phyloP scores from a whole-genome alignment of 2,113 vertebrate species.

The Lycocorax pyrrhopterus region DNA sequence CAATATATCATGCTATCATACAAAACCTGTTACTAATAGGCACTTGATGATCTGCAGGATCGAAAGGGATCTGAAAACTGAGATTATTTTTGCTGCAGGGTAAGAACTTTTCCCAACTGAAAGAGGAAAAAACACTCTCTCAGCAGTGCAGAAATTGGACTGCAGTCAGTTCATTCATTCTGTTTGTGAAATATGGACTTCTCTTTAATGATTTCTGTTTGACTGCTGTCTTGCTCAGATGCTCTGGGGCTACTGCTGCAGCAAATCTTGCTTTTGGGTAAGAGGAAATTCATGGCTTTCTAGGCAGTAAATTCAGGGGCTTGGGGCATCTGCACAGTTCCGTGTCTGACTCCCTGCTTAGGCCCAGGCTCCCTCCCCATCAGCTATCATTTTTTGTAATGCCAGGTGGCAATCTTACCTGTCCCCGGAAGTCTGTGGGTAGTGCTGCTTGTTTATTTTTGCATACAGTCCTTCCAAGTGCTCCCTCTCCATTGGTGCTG shows the following conservation, averaged over 20 bases:
- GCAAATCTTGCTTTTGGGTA: not conserved
- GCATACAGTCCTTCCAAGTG: conserved; percentile 89
- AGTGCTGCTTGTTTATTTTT: conserved; percentile 92
- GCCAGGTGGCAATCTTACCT: conserved; percentile 75
- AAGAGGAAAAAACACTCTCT: conserved; percentile 20
- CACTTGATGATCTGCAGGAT: conserved; percentile 56
- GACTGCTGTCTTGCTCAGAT: conserved; percentile 16
- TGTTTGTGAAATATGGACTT: conserved; percentile 45
- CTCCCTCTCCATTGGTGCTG: conserved; percentile 76
- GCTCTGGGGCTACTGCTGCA: not conserved
- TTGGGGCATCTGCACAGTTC: not conserved
- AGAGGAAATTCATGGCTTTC: conserved; percentile 2
- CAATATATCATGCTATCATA: conserved; percentile 68
- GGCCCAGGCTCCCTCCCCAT: not conserved
- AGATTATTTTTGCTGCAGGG: conserved; percentile 42
- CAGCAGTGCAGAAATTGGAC: conserved; percentile 41
- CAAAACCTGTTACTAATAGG: conserved; percentile 64
- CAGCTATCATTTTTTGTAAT: not conserved
- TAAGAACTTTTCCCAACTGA: not conserved
- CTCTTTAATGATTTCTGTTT: conserved; percentile 54
- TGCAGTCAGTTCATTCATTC: conserved; percentile 34
- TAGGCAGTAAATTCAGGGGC: not conserved
- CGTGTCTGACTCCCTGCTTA: not conserved
- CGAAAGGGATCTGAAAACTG: conserved; percentile 55
- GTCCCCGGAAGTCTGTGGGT: conserved; percentile 76